phyloP scores from a whole-genome alignment of 2,797 vertebrate species.

The Micrastur ruficollis region DNA sequence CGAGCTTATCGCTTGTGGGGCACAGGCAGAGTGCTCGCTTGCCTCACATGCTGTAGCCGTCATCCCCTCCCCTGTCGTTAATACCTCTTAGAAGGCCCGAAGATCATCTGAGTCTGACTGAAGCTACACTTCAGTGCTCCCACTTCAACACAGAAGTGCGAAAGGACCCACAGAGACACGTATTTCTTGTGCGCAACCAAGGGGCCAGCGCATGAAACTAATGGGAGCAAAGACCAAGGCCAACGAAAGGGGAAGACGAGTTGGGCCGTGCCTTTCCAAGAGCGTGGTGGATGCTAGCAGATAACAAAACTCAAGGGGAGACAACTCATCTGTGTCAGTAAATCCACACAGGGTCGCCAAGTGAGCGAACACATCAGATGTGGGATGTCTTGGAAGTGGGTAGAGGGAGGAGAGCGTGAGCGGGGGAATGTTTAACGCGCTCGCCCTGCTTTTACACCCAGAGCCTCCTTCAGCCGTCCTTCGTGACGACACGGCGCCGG shows the following conservation, averaged over 20 bases:
- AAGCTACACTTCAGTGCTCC: neutral
- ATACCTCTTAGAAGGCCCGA: neutral
- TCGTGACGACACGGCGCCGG: neutral
- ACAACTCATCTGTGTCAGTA: neutral
- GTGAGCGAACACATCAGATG: fast-evolving
- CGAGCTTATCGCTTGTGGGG: neutral
- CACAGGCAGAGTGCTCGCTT: neutral
- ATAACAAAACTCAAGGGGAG: neutral
- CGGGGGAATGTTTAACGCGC: neutral
- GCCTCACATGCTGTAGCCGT: neutral
- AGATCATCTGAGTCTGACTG: neutral
- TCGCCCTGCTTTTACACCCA: fast-evolving
- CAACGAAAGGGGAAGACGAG: neutral
- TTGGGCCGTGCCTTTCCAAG: neutral
- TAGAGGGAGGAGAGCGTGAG: neutral
- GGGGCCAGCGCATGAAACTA: neutral
- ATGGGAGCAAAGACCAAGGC: neutral
- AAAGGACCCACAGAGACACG: neutral
- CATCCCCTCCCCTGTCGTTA: neutral
- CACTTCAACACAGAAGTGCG: neutral
- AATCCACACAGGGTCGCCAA: neutral
- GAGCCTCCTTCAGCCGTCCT: neutral
- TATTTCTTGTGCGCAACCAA: neutral
- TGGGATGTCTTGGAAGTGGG: neutral
- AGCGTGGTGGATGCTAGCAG: neutral